phyloP scores from a whole-genome alignment of 2,888 invertebrate species.

The Malacosoma neustria region DNA sequence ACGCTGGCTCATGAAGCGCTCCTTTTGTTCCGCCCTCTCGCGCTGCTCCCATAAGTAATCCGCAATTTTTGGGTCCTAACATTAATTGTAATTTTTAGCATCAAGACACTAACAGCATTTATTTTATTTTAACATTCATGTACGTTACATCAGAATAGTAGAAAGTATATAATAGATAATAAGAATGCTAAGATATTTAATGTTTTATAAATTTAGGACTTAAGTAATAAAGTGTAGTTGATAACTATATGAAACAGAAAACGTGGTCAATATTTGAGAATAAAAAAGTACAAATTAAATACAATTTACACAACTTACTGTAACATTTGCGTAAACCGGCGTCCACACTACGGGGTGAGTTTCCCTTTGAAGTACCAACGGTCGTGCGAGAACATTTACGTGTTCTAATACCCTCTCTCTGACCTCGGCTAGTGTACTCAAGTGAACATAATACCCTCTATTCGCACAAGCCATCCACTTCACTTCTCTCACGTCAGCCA shows the following conservation, averaged over 20 bases:
- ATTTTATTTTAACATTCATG: too few species aligned
- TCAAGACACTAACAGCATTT: too few species aligned
- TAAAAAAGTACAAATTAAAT: too few species aligned
- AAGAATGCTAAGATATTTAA: too few species aligned
- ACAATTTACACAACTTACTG: conserved; percentile 79
- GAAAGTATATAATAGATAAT: too few species aligned
- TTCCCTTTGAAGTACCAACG: conserved; percentile 89
- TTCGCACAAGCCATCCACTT: conserved; percentile 99
- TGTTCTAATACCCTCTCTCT: conserved; percentile 97
- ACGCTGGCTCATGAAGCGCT: conserved; percentile 81
- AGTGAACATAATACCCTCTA: conserved; percentile 96
- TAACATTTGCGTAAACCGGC: conserved; percentile 94
- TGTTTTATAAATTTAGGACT: too few species aligned
- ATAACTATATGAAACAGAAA: too few species aligned
- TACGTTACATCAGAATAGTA: too few species aligned
- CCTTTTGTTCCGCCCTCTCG: conserved; percentile 86
- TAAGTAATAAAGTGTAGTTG: too few species aligned
- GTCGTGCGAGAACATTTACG: conserved; percentile 96
- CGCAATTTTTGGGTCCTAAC: conserved; percentile 89
- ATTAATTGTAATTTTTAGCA: too few species aligned
- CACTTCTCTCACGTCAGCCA: conserved; percentile 93
- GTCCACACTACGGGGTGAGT: conserved; percentile 97
- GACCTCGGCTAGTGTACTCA: conserved; percentile 97
- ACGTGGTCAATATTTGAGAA: too few species aligned
- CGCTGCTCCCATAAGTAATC: conserved; percentile 93